Conservation (phyloP, 2,888 invertebrate species). For the Philonicus albiceps region DNA sequence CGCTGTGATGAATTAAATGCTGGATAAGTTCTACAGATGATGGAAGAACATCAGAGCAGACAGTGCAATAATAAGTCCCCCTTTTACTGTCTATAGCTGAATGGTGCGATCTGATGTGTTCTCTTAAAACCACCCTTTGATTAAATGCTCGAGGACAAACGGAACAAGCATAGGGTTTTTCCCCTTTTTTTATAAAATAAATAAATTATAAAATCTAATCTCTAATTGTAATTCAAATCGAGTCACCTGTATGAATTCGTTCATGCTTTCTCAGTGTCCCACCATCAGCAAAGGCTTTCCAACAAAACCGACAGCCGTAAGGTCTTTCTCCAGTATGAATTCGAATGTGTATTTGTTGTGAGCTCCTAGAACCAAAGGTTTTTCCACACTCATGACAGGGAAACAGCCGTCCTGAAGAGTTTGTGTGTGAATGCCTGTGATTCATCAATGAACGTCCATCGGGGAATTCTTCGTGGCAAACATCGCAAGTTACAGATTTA, state of each 20-base stretch:
- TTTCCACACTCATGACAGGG: constrained; percentile 86
- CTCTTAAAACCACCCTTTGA: constrained; percentile 83
- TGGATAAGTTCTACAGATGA: constrained; percentile 80
- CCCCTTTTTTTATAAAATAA: constrained; percentile 63
- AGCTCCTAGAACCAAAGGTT: constrained; percentile 84
- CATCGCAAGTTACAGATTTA: constrained; percentile 74
- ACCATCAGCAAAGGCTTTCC: constrained; percentile 90
- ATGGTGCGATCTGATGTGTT: constrained; percentile 86
- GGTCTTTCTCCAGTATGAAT: constrained; percentile 86
- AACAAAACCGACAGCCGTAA: constrained; percentile 84
- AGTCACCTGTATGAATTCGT: constrained; percentile 78
- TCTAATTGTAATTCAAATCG: neutral
- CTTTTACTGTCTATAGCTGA: constrained; percentile 79
- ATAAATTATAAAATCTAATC: neutral
- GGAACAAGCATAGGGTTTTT: constrained; percentile 87
- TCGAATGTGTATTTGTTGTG: constrained; percentile 85
- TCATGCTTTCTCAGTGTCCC: constrained; percentile 86
- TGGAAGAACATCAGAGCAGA: constrained; percentile 75
- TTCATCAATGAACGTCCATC: constrained; percentile 75
- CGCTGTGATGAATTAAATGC: constrained; percentile 85
- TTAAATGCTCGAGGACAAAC: constrained; percentile 88
- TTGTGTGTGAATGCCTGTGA: constrained; percentile 72
- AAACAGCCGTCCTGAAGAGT: constrained; percentile 71
- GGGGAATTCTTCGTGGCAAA: constrained; percentile 75
- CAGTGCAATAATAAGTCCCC: constrained; percentile 76